Conservation (phyloP, 2,888 invertebrate species). For the Leucophenga montana region DNA sequence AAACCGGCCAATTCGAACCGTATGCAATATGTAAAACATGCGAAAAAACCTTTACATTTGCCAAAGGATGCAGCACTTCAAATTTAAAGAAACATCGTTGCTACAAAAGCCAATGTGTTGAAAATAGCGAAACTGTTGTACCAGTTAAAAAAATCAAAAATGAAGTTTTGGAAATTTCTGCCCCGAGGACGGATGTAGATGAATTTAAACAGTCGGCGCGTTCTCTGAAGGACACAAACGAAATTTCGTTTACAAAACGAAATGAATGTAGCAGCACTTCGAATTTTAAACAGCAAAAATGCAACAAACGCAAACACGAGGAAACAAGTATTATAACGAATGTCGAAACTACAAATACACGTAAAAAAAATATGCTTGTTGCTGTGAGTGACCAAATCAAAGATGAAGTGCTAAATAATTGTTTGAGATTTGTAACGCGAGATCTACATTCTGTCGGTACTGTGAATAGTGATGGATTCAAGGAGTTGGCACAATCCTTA, state of each 20-base stretch:
- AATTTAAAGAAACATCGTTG: slow-evolving; percentile 22
- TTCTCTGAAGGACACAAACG: no score
- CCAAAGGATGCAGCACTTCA: slow-evolving; percentile 13
- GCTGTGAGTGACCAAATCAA: background rate
- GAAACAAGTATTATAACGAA: background rate
- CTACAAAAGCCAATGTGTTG: slow-evolving; percentile 3
- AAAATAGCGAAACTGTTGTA: no score
- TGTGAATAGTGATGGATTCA: slow-evolving; percentile 12
- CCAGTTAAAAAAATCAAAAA: no score
- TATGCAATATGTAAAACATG: slow-evolving; percentile 15
- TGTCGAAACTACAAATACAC: no score
- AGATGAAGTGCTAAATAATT: background rate
- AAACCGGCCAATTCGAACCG: slow-evolving; percentile 2
- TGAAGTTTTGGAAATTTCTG: no score
- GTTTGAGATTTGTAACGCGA: background rate
- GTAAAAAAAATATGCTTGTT: background rate
- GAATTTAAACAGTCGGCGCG: no score
- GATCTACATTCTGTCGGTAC: background rate
- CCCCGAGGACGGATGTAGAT: no score
- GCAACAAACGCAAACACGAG: no score
- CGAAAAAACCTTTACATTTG: slow-evolving; percentile 17
- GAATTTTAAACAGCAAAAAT: no score
- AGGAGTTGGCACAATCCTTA: slow-evolving; percentile 17
- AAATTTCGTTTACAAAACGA: no score
- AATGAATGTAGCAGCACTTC: no score